Evolutionary conservation across 92 coral and sea anemone genomes (phyloP).

Genomic region (Anthopleura xanthogrammica): DNA sequence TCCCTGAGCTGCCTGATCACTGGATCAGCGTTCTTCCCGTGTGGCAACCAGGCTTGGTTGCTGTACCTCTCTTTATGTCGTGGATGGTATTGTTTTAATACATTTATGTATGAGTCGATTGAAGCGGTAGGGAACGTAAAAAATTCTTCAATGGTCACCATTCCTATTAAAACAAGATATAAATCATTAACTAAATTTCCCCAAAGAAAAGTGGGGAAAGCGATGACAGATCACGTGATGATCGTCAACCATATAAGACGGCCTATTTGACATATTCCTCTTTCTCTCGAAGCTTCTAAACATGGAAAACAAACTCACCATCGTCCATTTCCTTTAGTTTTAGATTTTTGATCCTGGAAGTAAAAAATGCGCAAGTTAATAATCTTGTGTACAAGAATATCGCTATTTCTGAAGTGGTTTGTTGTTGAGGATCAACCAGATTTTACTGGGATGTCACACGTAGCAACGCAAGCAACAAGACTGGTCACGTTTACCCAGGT

Average conservation of each 20-base stretch:
- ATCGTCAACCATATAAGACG: too few species aligned
- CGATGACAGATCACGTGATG: too few species aligned
- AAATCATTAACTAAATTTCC: too few species aligned
- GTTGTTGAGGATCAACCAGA: too few species aligned
- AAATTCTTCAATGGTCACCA: constrained; percentile 67
- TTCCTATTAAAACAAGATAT: constrained; percentile 33
- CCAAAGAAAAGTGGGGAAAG: too few species aligned
- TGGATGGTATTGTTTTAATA: constrained; percentile 76
- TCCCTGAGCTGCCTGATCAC: constrained; percentile 58
- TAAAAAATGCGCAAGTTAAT: background rate
- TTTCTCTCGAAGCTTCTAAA: too few species aligned
- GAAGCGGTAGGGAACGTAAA: constrained; percentile 83
- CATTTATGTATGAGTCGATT: constrained; percentile 80
- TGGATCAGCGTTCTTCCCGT: constrained; percentile 63
- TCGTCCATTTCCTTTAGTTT: constrained; percentile 82
- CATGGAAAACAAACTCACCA: constrained; percentile 47
- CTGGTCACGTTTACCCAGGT: background rate
- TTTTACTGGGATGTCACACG: too few species aligned
- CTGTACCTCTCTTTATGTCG: constrained; percentile 87
- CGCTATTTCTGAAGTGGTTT: too few species aligned
- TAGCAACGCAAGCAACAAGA: too few species aligned
- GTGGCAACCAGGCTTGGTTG: constrained; percentile 92
- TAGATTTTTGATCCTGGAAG: constrained; percentile 64
- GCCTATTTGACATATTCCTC: too few species aligned
- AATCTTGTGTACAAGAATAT: too few species aligned